These are phyloP conservation scores for Heloderma charlesbogerti DNA, from an alignment of 2,113 vertebrate species.

Conservation along the genomic window DNA sequence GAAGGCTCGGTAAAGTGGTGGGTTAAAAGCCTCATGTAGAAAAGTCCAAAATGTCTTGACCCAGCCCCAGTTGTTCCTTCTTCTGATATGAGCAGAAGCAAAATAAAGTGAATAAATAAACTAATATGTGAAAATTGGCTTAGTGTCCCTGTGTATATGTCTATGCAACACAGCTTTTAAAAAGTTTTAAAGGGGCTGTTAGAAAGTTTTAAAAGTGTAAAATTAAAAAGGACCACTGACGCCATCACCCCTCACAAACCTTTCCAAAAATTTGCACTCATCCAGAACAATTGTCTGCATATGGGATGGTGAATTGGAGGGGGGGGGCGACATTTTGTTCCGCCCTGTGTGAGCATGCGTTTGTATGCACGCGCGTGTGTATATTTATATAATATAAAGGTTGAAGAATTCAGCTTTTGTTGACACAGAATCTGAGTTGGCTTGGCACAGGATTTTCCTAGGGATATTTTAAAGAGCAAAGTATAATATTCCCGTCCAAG, in stretches of 20 bases:
- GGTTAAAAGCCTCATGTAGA: too few species aligned
- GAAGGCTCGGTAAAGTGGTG: too few species aligned
- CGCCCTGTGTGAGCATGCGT: neutral
- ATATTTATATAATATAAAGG: neutral
- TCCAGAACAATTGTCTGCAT: neutral
- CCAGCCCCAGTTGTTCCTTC: too few species aligned
- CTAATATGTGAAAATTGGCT: neutral
- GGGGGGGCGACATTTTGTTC: neutral
- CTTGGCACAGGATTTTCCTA: neutral
- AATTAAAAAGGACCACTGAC: too few species aligned
- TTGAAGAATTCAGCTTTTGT: neutral
- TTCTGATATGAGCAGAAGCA: neutral
- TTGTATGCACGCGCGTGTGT: neutral
- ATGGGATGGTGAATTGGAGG: neutral
- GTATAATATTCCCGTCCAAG: neutral
- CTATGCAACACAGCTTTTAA: too few species aligned
- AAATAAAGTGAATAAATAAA: neutral
- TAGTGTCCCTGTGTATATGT: neutral
- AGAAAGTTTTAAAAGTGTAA: too few species aligned
- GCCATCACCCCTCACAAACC: neutral
- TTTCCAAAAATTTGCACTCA: neutral
- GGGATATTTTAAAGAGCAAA: neutral
- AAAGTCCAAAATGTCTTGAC: too few species aligned
- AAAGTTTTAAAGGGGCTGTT: too few species aligned
- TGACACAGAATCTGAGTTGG: neutral